Base-by-base conservation (phyloP, 2,888 invertebrate species). In the Thelaira solivaga region DNA sequence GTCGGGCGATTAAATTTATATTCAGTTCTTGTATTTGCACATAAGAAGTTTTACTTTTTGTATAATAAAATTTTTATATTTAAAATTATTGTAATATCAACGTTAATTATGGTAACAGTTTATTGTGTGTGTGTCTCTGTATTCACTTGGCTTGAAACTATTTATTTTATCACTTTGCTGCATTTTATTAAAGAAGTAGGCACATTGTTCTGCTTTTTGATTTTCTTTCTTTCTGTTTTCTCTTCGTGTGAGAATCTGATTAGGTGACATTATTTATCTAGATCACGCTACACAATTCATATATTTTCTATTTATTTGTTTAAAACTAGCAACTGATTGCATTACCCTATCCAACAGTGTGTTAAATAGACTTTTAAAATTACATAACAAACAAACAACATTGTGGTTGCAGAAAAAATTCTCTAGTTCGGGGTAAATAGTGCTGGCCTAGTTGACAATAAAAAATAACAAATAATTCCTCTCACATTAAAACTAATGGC, bases 131-230 rank as follows among this genome's bases (percentile, higher is more conserved):
- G 13, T 16, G 39, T 18, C 36, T 61, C 11, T 41, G 41, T 34
- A 31, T 34, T 41, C 47, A 47, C 45, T 24, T 64, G 39, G 55
- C 45, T 16, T 36, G 8, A 34, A n/a, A 26, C 16, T 53, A 11
- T 22, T n/a, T 22, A 20, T 45, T 72, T 55, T 43, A 53, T 31
- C 6, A 26, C 39, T 61, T 39, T 34, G 11, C 24, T 39, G 16
- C 18, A 6, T 41, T 36, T 51, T 10, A 22, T 22, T 31, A 34
- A n/a, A 51, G 8, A 16, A 45, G 31, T 39, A 45, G 62, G 53
- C 24, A 5, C 26, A 20, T 7, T 64, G 45, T 72, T 72, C 62
- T 72, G 72, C 72, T 55, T 53, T 43, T 53, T 71, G 61, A 45
- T 34, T 61, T 62, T n/a, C n/a, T n/a, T n/a, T n/a, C n/a, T n/a